These are phyloP conservation scores for Cydia splendana DNA, from an alignment of 1,140 invertebrate species.

Conservation along the genomic window DNA sequence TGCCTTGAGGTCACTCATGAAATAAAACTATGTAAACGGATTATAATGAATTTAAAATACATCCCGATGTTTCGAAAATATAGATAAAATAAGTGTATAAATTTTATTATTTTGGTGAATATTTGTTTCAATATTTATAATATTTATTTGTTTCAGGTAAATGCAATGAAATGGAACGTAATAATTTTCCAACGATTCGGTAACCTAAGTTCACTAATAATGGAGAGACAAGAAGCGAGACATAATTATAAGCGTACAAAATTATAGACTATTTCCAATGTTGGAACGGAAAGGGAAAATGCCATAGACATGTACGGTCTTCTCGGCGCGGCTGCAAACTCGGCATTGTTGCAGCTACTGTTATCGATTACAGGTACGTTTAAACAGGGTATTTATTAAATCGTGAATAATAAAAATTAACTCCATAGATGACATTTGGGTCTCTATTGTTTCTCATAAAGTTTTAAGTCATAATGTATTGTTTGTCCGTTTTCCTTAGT, in stretches of 20 bases:
- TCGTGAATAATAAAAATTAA: not conserved
- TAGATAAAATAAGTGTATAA: too few relatives aligned
- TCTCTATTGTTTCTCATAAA: too few relatives aligned
- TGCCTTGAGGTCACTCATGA: too few relatives aligned
- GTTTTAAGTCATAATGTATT: too few relatives aligned
- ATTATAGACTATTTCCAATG: slow-evolving; percentile 63
- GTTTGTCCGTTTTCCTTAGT: too few relatives aligned
- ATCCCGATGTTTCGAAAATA: too few relatives aligned
- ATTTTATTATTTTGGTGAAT: too few relatives aligned
- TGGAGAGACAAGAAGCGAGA: slow-evolving; percentile 46
- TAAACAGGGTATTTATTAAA: slow-evolving; percentile 19
- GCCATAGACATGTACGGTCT: slow-evolving; percentile 72
- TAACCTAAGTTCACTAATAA: not conserved
- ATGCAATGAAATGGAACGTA: not conserved
- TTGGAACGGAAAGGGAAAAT: slow-evolving; percentile 55
- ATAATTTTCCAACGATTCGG: not conserved
- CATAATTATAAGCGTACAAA: slow-evolving; percentile 44
- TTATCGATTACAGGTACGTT: slow-evolving; percentile 62
- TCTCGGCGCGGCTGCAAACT: slow-evolving; percentile 61
- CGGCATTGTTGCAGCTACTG: slow-evolving; percentile 67
- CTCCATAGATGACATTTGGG: too few relatives aligned
- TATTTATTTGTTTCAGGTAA: slow-evolving; percentile 7
- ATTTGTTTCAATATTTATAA: too few relatives aligned
- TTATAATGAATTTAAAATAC: too few relatives aligned
- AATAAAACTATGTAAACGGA: too few relatives aligned